Evolutionary conservation across 2,797 vertebrate genomes (phyloP), one percentile per base, ranked within the genome.

Genomic region (Phoebastria nigripes): DNA sequence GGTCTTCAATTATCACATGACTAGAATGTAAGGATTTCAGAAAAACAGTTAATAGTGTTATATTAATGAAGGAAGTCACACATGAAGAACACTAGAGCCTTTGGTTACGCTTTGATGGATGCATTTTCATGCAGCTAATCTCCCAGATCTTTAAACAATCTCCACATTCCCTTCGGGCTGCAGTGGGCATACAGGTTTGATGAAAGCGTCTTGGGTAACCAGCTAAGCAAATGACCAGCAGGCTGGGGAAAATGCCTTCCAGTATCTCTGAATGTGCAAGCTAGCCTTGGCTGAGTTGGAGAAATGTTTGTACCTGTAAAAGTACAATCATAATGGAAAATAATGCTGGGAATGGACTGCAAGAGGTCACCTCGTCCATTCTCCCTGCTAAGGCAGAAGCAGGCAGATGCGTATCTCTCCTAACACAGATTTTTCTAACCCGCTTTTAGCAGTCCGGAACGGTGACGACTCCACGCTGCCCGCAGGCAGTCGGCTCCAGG

Each of bases 371-470:
- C 47, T 73, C 2, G 0, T 11, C 67, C 52, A 9, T 10, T 15
- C 15, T 20, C 65, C 20, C 15, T 11, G 39, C 49, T 18, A 3
- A 42, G 26, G 51, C 31, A 24, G 29, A 29, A 63, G 24, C 26
- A 33, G 47, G 31, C 35, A 29, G 20, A 22, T 2, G 35, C 1
- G 2, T 8, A 12, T 18, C 37, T 22, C 19, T 31, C 33, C 80
- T 20, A 4, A 8, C 3, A 9, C 22, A 4, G 47, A 31, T 51
- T 29, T 73, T 37, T 41, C 76, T 18, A 11, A 14, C 28, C 41
- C 2, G 1, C 17, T 29, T 35, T 12, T 37, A 13, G 71, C 51
- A 35, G 25, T 11, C 20, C 1, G 2, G 35, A 22, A 11, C 0
- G 7, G 69, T 28, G 28, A 28, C 1, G 6, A 6, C 26, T 31